A percentile compares a stretch with the other conserved stretches of the same genome.
phyloP scores from a whole-genome alignment of 2,113 vertebrate species.

The Myanophis thanlyinensis region DNA sequence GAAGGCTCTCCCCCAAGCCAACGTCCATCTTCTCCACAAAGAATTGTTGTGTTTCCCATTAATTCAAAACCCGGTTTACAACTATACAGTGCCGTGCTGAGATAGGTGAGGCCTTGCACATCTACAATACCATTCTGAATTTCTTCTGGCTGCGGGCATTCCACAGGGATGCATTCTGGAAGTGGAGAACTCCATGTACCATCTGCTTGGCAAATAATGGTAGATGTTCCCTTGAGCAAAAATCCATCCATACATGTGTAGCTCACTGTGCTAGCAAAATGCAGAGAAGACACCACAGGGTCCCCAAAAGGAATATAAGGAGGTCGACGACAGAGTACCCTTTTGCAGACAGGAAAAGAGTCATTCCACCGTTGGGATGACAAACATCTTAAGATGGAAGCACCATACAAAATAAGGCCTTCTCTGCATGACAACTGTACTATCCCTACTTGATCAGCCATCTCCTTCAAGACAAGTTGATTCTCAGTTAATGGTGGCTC shows the following conservation, averaged over 20 bases:
- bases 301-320: slow-evolving; percentile 87
- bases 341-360: slow-evolving; percentile 88
- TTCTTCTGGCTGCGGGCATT: slow-evolving; percentile 92
- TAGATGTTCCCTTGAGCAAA: slow-evolving; percentile 74
- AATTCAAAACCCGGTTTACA: slow-evolving; percentile 89
- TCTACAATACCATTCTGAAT: slow-evolving; percentile 89
- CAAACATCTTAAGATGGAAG: slow-evolving; percentile 83
- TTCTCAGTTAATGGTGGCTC: slow-evolving; percentile 89
- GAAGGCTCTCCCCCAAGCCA: slow-evolving; percentile 90
- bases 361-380: slow-evolving; percentile 88
- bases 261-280: slow-evolving; percentile 78
- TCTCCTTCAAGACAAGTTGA: slow-evolving; percentile 83
- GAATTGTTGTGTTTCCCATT: slow-evolving; percentile 84
- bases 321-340: slow-evolving; percentile 80
- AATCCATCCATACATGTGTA: slow-evolving; percentile 92
- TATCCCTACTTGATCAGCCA: slow-evolving; percentile 77
- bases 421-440: slow-evolving; percentile 89
- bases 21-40: slow-evolving; percentile 90
- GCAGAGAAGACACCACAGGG: slow-evolving; percentile 67
- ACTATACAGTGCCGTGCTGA: slow-evolving; percentile 91
- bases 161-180: slow-evolving; percentile 91
- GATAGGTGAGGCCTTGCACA: slow-evolving; percentile 95
- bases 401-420: slow-evolving; percentile 83
- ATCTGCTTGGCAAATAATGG: slow-evolving; percentile 78
- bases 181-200: slow-evolving; percentile 85